Conservation (phyloP, 2,113 vertebrate genomes). For the Podarcis raffonei region DNA sequence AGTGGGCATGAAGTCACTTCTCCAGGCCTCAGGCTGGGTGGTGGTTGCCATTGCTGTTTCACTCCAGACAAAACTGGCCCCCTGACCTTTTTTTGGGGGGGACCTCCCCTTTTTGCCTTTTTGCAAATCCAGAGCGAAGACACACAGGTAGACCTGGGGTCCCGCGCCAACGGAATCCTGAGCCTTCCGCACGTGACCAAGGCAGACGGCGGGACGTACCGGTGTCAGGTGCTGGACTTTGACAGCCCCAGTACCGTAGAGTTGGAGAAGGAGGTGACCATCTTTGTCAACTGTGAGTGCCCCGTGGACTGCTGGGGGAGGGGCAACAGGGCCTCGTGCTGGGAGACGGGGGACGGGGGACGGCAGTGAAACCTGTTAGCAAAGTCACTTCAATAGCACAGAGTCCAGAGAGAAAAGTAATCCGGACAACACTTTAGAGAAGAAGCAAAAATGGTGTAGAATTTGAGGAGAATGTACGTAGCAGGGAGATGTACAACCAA, state of each 20-base stretch:
- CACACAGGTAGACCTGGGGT: background rate
- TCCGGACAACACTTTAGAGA: too few species aligned
- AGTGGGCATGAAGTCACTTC: background rate
- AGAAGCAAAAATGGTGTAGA: too few species aligned
- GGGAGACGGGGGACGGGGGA: background rate
- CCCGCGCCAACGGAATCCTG: slow-evolving; percentile 53
- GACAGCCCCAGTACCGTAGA: slow-evolving; percentile 58
- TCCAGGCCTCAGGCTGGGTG: background rate
- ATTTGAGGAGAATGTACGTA: too few species aligned
- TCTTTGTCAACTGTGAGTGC: slow-evolving; percentile 63
- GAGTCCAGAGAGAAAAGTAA: too few species aligned
- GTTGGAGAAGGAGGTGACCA: slow-evolving; percentile 60
- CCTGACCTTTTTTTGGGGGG: too few species aligned
- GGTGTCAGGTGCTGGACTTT: slow-evolving; percentile 78
- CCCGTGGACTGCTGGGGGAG: background rate
- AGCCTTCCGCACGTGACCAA: slow-evolving; percentile 71
- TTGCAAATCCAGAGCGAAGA: background rate
- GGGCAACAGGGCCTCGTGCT: rapidly evolving
- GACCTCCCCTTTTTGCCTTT: background rate
- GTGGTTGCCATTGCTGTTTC: background rate
- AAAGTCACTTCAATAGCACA: too few species aligned
- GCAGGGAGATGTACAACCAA: too few species aligned
- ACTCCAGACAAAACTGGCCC: background rate
- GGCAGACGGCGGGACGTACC: slow-evolving; percentile 70
- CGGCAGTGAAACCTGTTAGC: too few species aligned